These are phyloP conservation scores for Mormyrus proboscirostris DNA, from an alignment of 2,797 vertebrate genomes.

Conservation along the genomic window DNA sequence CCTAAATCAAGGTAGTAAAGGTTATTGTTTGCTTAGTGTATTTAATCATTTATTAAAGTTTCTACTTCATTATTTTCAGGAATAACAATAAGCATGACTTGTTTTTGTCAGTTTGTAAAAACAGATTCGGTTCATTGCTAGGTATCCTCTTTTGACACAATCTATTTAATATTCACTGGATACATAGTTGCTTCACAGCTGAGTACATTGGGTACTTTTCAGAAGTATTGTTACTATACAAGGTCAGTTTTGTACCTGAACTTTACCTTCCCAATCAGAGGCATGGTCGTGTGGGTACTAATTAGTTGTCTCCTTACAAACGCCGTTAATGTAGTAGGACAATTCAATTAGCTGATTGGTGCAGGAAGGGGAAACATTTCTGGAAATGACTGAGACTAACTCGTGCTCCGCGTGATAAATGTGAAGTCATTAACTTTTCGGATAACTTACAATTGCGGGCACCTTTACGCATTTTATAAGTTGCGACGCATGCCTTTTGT, in stretches of 20 bases:
- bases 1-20: neutral
- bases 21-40: neutral
- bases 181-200: neutral
- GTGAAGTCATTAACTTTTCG: neutral
- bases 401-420: neutral
- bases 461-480: neutral
- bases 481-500: neutral
- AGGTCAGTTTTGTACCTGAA: neutral
- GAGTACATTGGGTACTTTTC: neutral
- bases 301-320: neutral
- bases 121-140: neutral
- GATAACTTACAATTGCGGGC: neutral
- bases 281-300: neutral
- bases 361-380: neutral
- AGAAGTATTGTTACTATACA: neutral
- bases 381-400: neutral
- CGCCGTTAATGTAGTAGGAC: neutral
- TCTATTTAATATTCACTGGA: neutral
- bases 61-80: neutral
- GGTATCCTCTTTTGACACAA: neutral
- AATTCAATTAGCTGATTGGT: neutral
- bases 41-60: neutral
- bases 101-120: slow-evolving; percentile 5
- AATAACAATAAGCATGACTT: neutral
- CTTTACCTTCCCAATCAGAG: neutral